Evolutionary conservation across 2,797 vertebrate genomes (phyloP).

Genomic region (Spheniscus humboldti): DNA sequence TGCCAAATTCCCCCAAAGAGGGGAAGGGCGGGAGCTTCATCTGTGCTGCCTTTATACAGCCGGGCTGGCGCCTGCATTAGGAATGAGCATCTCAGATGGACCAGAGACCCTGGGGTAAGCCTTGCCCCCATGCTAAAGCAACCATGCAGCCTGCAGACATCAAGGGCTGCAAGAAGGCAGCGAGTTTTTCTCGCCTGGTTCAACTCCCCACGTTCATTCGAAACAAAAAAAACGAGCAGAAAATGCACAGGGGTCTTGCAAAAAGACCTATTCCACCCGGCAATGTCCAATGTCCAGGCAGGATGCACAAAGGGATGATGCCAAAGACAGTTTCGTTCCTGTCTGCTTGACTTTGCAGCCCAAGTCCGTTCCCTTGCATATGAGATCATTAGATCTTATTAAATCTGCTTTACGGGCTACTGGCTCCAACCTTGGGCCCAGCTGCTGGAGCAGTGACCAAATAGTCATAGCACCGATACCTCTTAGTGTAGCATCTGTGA

Average conservation of each 20-base stretch:
- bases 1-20: not conserved
- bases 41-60: not conserved
- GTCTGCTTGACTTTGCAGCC: not conserved
- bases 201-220: accelerated
- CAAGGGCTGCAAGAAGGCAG: not conserved
- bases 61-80: not conserved
- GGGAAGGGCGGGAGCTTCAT: not conserved
- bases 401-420: not conserved
- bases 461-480: not conserved
- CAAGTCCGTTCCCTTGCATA: not conserved
- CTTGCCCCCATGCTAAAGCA: accelerated
- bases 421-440: not conserved
- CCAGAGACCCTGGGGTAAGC: not conserved
- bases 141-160: not conserved
- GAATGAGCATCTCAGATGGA: not conserved
- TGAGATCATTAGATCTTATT: not conserved
- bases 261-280: not conserved
- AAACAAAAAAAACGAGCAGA: not conserved
- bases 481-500: not conserved
- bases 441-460: not conserved
- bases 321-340: not conserved
- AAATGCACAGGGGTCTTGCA: not conserved
- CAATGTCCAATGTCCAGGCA: not conserved
- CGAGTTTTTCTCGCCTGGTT: not conserved
- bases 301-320: not conserved